Percentiles rank a stretch among this genome's conserved stretches.
phyloP scores from a whole-genome alignment of 2,888 invertebrate species.

The Stenotaenia linearis region DNA sequence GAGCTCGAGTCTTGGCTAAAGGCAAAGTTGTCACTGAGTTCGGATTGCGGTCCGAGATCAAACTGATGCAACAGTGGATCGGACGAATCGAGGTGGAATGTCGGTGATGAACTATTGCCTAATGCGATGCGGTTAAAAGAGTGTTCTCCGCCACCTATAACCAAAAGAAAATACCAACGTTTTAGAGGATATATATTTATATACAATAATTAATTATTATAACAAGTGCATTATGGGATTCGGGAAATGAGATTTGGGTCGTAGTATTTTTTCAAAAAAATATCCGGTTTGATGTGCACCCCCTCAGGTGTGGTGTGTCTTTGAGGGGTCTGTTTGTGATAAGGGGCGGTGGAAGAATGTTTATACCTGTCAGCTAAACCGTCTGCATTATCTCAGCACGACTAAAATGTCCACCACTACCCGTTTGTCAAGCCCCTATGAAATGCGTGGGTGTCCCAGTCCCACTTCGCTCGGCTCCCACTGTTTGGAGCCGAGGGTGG shows the following conservation, averaged over 20 bases:
- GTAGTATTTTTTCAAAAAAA: background rate
- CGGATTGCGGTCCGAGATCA: constrained; percentile 24
- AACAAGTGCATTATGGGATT: background rate
- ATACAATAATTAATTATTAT: background rate
- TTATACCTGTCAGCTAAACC: background rate
- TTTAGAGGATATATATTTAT: background rate
- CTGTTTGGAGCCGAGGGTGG: background rate
- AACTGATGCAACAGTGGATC: constrained; percentile 3
- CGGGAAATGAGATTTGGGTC: background rate
- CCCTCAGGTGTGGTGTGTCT: background rate
- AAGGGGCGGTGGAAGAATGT: background rate
- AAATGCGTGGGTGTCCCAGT: constrained; percentile 15
- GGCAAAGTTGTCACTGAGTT: constrained; percentile 10
- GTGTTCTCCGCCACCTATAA: background rate
- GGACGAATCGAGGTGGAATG: background rate
- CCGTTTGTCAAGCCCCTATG: background rate
- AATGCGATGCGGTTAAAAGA: background rate
- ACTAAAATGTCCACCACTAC: background rate
- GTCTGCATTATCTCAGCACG: background rate
- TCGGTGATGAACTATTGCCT: background rate
- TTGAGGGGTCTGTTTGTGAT: background rate
- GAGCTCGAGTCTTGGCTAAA: constrained; percentile 29
- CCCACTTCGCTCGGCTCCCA: background rate
- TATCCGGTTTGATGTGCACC: background rate
- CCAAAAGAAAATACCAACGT: too few species aligned